Evolutionary conservation across 2,113 vertebrate species (phyloP), one percentile per base, ranked within the genome.

Genomic region (Rhizomys pruinosus): DNA sequence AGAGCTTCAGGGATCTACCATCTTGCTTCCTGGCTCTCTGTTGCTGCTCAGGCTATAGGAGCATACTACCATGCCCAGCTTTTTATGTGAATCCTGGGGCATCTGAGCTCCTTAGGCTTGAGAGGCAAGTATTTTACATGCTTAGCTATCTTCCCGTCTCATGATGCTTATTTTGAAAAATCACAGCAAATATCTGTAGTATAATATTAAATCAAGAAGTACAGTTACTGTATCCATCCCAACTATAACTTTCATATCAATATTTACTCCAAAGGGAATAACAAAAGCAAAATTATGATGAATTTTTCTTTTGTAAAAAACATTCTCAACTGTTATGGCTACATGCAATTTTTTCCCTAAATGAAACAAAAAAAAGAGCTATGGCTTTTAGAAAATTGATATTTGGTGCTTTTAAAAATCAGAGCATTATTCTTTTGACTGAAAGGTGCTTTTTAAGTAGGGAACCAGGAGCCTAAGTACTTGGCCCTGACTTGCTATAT

Each of bases 361-460:
- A 91, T 15, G 10, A 42, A 87, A 76, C 12, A 74, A 87, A 47
- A 13, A 68, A 82, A 89, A 90, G 25, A 91, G 15, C 32, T 27
- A 7, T 13, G 20, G 3, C 11, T 77, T 16, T 42, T 79, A 64
- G 61, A 76, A 91, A 66, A 84, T 63, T 77, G 34, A n/a, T 39
- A 81, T 64, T 85, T 73, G n/a, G 5, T 42, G n/a, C 73, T 89
- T 92, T 93, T 66, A 69, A 68, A 89, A 92, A 61, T 90, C 44
- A 63, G 84, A 64, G 13, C 47, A 57, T 78, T 92, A 47, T 92
- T 94, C 37, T 90, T 93, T 78, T 85, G 27, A 78, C 79, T 64
- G 72, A 90, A 80, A 78, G 0, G 5, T n/a, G 4, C 7, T 68
- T 95, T 89, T 91, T 22, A 1, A 23, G 89, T 93, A 92, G 84